Evolutionary conservation across 1,140 invertebrate genomes (phyloP).

Genomic region (Drosophila novamexicana): DNA sequence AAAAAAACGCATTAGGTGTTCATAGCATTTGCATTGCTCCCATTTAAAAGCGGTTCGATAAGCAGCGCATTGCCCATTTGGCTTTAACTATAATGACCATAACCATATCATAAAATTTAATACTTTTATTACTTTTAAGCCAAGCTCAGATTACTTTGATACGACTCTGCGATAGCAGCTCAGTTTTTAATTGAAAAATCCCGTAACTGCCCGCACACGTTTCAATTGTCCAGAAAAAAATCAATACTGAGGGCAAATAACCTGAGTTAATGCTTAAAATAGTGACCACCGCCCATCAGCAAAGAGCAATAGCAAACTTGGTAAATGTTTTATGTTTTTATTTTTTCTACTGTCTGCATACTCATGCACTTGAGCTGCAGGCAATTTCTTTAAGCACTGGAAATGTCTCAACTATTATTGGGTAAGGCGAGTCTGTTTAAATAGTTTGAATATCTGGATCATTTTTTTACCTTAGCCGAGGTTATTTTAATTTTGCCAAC

Average conservation of each 20-base stretch:
- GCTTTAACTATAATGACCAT: too few relatives aligned
- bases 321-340: slow-evolving; percentile 22
- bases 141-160: slow-evolving; percentile 10
- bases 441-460: slow-evolving; percentile 3
- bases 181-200: slow-evolving; percentile 36
- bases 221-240: slow-evolving; percentile 11
- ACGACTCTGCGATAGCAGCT: slow-evolving; percentile 2
- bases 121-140: not conserved
- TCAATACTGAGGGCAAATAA: slow-evolving; percentile 23
- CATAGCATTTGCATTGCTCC: slow-evolving; percentile 35
- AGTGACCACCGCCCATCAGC: slow-evolving; percentile 8
- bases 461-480: too few relatives aligned
- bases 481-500: too few relatives aligned
- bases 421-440: slow-evolving; percentile 19
- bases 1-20: slow-evolving; percentile 52
- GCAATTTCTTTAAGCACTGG: slow-evolving; percentile 12
- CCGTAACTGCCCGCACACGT: not conserved
- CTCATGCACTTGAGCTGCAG: slow-evolving; percentile 54
- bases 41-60: slow-evolving; percentile 3
- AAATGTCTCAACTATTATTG: slow-evolving; percentile 38
- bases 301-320: not conserved
- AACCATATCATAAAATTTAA: too few relatives aligned
- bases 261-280: slow-evolving; percentile 32
- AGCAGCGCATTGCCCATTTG: too few relatives aligned
- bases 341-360: slow-evolving; percentile 50